Conservation (phyloP, 2,888 invertebrate species). For the Osedax frankpressi region DNA sequence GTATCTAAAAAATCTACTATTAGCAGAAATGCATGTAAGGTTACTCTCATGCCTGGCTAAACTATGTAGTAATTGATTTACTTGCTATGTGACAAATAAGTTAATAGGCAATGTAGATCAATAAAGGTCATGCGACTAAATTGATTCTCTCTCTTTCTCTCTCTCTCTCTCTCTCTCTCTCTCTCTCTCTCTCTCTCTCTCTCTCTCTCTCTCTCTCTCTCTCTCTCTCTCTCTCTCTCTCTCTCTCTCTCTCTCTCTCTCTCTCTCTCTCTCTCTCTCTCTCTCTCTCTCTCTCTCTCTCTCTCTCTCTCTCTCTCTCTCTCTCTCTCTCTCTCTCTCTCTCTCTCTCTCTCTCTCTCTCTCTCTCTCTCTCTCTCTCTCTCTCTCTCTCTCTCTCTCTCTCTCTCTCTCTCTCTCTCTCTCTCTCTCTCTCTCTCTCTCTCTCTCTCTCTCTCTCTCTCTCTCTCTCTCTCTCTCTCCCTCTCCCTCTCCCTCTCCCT, state of each 20-base stretch:
- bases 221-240: background rate
- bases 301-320: background rate
- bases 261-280: background rate
- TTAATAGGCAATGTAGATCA: too few relatives aligned
- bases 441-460: background rate
- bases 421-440: background rate
- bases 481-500: background rate
- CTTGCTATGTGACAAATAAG: too few relatives aligned
- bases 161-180: background rate
- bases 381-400: background rate
- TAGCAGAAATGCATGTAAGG: too few relatives aligned
- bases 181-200: background rate
- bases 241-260: constrained; percentile 1
- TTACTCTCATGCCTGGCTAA: too few relatives aligned
- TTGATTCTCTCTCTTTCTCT: background rate
- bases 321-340: background rate
- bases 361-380: constrained; percentile 5
- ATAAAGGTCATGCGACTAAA: too few relatives aligned
- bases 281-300: background rate
- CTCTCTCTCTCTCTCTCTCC: background rate
- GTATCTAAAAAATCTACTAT: too few relatives aligned
- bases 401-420: background rate
- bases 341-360: background rate
- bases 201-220: background rate
- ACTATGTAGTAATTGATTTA: too few relatives aligned